Base-by-base conservation (phyloP, 2,113 vertebrate species). In the Mesocricetus auratus region DNA sequence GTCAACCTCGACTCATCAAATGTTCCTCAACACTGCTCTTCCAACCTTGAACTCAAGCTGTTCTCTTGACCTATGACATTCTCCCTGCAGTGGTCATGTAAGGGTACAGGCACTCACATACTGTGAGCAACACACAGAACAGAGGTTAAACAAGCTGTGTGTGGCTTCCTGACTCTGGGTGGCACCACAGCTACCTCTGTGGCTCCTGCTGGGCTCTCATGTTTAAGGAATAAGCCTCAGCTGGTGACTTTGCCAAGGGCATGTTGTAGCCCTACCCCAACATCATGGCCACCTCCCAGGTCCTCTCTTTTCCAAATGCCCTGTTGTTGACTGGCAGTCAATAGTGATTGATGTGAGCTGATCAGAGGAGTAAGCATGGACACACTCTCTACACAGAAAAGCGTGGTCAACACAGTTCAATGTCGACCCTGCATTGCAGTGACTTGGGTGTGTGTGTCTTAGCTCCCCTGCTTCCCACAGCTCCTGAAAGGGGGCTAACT, bases 11-110 rank as follows among this genome's bases (percentile, higher is more conserved):
- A 47, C 60, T 90, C 73, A 64, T 26, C 21, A 17, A 47, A 53
- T 26, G 6, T 22, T 36, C 71, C 15, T n/a, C 79, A 10, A 0
- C 0, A 0, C 6, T 4, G 11, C 11, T 29, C 56, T 89, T 66
- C 62, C 13, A 50, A 36, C 66, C 64, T 26, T 12, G 68, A 29
- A 26, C 22, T 24, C 91, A 5, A 58, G 53, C 33, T 86, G 60
- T 86, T 85, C 58, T 62, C 29, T 36, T n/a, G 71, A n/a, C 45
- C 78, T 21, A 0, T 68, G 73, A 79, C 78, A n/a, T 26, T 47
- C 85, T 82, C 87, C 36, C 58, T 53, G 12, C 15, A 58, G 79
- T 92, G 58, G 62, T 56, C 2, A 12, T 4, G 36, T 62, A 15
- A 81, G 8, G 66, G 42, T 89, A 86, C 42, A 94, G 79, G 47